Conservation (phyloP, 1,140 invertebrate species). For the Archivesica marissinica region DNA sequence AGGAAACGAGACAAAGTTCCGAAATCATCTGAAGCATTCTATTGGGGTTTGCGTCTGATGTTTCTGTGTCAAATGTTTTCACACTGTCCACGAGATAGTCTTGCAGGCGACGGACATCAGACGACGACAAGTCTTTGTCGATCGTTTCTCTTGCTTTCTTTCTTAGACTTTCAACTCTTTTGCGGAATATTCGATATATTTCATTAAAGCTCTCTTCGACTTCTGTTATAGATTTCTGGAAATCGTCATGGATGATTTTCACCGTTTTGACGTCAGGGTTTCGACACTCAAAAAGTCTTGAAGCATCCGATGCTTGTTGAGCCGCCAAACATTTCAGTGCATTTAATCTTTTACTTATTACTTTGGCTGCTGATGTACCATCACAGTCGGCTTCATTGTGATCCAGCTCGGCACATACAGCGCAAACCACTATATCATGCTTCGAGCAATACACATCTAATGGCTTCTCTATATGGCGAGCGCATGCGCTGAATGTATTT, state of each 20-base stretch:
- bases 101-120: slow-evolving; percentile 14
- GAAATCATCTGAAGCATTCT: slow-evolving; percentile 3
- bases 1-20: slow-evolving; percentile 26
- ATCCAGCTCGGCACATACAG: slow-evolving; percentile 12
- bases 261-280: slow-evolving; percentile 14
- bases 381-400: slow-evolving; percentile 31
- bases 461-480: slow-evolving; percentile 40
- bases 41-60: slow-evolving; percentile 1
- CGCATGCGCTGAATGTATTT: slow-evolving; percentile 25
- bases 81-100: slow-evolving; percentile 19
- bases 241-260: slow-evolving; percentile 17
- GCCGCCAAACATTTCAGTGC: slow-evolving; percentile 48
- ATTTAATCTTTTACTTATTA: slow-evolving; percentile 42
- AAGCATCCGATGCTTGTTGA: slow-evolving; percentile 40
- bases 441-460: slow-evolving; percentile 40
- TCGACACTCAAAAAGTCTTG: neutral
- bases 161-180: slow-evolving; percentile 16
- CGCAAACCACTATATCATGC: slow-evolving; percentile 42
- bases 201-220: slow-evolving; percentile 49
- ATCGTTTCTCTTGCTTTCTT: slow-evolving; percentile 35
- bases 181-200: slow-evolving; percentile 13
- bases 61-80: slow-evolving; percentile 21
- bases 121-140: slow-evolving; percentile 8
- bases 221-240: slow-evolving; percentile 40
- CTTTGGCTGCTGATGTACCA: neutral